These are phyloP conservation scores for Atta colombica DNA, from an alignment of 1,140 invertebrate genomes.

Conservation along the genomic window DNA sequence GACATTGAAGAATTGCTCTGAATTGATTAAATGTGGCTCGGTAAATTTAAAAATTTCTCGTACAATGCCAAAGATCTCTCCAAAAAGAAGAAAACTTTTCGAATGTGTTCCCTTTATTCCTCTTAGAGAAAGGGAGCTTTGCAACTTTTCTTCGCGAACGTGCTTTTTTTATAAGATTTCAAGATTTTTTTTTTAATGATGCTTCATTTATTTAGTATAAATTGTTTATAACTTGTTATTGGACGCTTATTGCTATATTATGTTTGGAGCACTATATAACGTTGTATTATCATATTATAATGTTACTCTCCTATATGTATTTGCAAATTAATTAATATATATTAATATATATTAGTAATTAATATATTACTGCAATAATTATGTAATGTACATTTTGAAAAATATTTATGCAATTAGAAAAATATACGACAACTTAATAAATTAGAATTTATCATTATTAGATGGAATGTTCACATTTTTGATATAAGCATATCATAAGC, in stretches of 20 bases:
- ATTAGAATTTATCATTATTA: not conserved
- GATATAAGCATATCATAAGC: not conserved
- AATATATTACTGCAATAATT: not conserved
- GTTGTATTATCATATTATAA: not conserved
- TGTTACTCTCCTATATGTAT: not conserved
- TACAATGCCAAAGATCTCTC: not conserved
- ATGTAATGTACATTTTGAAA: not conserved
- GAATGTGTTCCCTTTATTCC: not conserved
- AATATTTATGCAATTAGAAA: not conserved
- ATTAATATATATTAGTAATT: not conserved
- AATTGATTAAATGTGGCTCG: not conserved
- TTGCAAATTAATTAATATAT: too few relatives aligned
- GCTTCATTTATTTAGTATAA: constrained; percentile 15
- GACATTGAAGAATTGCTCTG: not conserved
- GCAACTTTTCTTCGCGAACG: constrained; percentile 15
- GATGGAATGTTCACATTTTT: not conserved
- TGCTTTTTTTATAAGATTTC: not conserved
- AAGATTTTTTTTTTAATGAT: not conserved
- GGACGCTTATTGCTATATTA: not conserved
- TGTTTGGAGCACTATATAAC: not conserved
- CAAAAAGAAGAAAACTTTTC: constrained; percentile 7
- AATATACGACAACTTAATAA: not conserved
- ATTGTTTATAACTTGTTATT: constrained; percentile 40
- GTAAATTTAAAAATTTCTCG: not conserved
- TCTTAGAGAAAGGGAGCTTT: not conserved